Base-by-base conservation (phyloP, 2,113 vertebrate genomes). In the Neotoma lepida region DNA sequence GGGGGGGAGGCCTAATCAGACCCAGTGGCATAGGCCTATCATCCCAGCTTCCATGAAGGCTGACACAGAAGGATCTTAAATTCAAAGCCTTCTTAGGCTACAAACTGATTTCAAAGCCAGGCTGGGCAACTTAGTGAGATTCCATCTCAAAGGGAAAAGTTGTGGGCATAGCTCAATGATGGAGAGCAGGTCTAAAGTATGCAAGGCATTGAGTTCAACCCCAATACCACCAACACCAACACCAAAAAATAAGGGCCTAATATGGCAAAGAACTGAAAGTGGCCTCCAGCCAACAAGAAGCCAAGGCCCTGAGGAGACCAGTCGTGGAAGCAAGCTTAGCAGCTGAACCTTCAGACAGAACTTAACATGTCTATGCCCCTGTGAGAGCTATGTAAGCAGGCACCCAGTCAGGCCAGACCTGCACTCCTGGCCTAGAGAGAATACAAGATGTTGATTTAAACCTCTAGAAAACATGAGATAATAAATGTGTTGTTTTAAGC, bases 261-360 rank as follows among this genome's bases (percentile, higher is more conserved):
- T 6, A 10, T 41, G 30, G 64, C 77, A 74, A 91, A 15, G 17
- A 56, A 46, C 35, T 22, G 4, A 26, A 14, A 56, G 18, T 9
- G 4, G 58, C 46, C 70, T 51, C 41, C 1, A 17, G 63, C 17
- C 92, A 89, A 2, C 82, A 68, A 49, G 9, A 41, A 64, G 33
- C 7, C 1, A 35, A 35, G 9, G 74, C 41, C 49, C 68, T 12
- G 6, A 63, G 26, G 35, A 44, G 30, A 4, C n/a, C 89, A 73
- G 9, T n/a, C 22, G 0, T 0, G 3, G 4, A 15, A 10, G 0
- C 24, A 3, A 4, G 58, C 9, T 6, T 6, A 35, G 82, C 18
- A 39, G 49, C 6, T 6, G 2, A 44, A 44, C 30, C 70, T 74
- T 44, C 70, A 49, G 24, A 63, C 0, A 88, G 66, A n/a, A 13